Evolutionary conservation across 2,113 vertebrate genomes (phyloP).

Genomic region (Pluvialis apricaria): DNA sequence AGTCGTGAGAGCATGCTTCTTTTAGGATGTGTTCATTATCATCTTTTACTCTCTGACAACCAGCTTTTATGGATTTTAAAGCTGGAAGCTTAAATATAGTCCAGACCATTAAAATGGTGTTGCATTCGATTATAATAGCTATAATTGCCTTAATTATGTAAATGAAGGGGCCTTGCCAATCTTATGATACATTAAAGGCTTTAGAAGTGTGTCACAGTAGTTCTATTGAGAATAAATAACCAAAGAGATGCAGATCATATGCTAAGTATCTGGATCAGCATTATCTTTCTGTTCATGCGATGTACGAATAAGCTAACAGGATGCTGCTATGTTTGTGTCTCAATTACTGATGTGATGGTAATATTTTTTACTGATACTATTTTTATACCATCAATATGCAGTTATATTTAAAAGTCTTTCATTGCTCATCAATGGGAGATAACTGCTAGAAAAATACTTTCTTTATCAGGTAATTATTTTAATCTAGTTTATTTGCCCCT

Average conservation of each 20-base stretch:
- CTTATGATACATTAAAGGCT: conserved; percentile 33
- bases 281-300: not conserved
- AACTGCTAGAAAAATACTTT: not conserved
- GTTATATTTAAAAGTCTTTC: not conserved
- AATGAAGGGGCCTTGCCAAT: not conserved
- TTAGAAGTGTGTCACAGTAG: conserved; percentile 15
- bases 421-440: not conserved
- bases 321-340: not conserved
- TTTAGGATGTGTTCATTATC: not conserved
- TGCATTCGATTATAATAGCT: not conserved
- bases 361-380: not conserved
- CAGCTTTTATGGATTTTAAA: not conserved
- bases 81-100: conserved; percentile 13
- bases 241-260: not conserved
- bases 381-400: not conserved
- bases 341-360: not conserved
- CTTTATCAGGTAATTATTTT: not conserved
- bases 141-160: conserved; percentile 53
- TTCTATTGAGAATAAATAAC: conserved; percentile 6
- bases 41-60: not conserved
- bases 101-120: conserved; percentile 23
- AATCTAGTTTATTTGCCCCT: not conserved
- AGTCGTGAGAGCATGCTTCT: not conserved
- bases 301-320: not conserved
- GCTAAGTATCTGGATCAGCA: not conserved